Base-by-base conservation (phyloP, 1,140 invertebrate species). In the Wiebesia pumilae region DNA sequence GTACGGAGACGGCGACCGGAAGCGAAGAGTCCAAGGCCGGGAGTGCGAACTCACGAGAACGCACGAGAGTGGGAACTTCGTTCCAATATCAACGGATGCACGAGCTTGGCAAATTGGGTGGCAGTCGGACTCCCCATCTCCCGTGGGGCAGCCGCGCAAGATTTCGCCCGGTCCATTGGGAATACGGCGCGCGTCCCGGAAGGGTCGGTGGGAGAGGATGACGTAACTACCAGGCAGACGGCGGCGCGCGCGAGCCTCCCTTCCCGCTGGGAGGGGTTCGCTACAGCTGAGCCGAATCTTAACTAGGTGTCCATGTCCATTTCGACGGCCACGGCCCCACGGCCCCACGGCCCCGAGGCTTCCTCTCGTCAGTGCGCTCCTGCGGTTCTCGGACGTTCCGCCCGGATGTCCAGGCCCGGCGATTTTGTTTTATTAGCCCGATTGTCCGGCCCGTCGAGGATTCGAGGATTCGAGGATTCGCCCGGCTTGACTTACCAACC, bases 231-330 rank as follows among this genome's bases (percentile, higher is more conserved):
- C 58, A 24, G 21, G 35, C 38, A 7, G 62, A 62, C 88, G 80
- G 77, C 87, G 88, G 89, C 89, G 88, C 85, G 89, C 89, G 90
- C 6, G 89, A 88, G 58, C 10, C 58, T 62, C 58, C 58, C 58
- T 62, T 27, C 58, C 58, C 58, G 1, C 24, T 62, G 90, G 85
- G 90, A 62, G 80, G 77, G 88, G 85, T 80, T 77, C 78, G 38
- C 86, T 73, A 88, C 89, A 84, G 89, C 92, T 92, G 92, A 92
- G 90, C 90, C 91, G 92, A 92, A 93, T 93, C 89, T 90, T 88
- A 92, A 93, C 88, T 90, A 92, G 91, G 67, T 90, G 90, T 88
- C 88, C 81, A 83, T 88, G 91, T 90, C 89, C 85, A 87, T 88
- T 89, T 33, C 35, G 30, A 78, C 27, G 7, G 51, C 51, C 16